Conservation (phyloP, 2,113 vertebrate species). For the Neoarius graeffei region DNA sequence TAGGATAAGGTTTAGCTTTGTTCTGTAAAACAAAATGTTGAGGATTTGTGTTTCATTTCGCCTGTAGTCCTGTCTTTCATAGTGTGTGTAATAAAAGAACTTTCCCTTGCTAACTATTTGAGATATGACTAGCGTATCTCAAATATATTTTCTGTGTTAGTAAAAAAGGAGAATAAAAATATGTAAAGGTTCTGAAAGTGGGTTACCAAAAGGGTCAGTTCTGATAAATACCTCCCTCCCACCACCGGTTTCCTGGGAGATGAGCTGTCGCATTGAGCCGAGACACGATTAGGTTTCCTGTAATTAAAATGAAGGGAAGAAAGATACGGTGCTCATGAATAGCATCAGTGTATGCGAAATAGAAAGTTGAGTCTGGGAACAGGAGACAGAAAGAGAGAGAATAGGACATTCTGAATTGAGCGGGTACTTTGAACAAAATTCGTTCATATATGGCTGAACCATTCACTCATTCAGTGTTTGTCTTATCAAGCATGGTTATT, state of each 20-base stretch:
- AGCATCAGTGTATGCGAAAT: constrained; percentile 54
- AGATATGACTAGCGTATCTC: not conserved
- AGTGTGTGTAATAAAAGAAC: not conserved
- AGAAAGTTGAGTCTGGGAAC: constrained; percentile 2
- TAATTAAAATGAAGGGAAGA: constrained; percentile 69
- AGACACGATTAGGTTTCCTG: constrained; percentile 68
- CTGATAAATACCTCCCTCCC: constrained; percentile 61
- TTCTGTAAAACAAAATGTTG: not conserved
- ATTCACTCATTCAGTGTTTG: not conserved
- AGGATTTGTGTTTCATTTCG: not conserved
- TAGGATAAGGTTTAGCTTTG: not conserved
- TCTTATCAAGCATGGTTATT: not conserved
- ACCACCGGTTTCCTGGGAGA: constrained; percentile 67
- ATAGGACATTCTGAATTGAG: not conserved
- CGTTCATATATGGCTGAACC: not conserved
- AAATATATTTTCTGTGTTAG: not conserved
- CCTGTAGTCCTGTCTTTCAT: not conserved
- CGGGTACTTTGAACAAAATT: not conserved
- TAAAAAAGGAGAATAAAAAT: not conserved
- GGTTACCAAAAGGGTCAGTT: constrained; percentile 20
- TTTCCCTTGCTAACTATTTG: not conserved
- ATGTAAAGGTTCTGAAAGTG: not conserved
- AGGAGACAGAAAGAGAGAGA: constrained; percentile 12
- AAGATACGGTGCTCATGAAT: constrained; percentile 64
- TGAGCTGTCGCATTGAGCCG: constrained; percentile 53